Conservation (phyloP, 2,797 vertebrate species). For the Glossophaga mutica region DNA sequence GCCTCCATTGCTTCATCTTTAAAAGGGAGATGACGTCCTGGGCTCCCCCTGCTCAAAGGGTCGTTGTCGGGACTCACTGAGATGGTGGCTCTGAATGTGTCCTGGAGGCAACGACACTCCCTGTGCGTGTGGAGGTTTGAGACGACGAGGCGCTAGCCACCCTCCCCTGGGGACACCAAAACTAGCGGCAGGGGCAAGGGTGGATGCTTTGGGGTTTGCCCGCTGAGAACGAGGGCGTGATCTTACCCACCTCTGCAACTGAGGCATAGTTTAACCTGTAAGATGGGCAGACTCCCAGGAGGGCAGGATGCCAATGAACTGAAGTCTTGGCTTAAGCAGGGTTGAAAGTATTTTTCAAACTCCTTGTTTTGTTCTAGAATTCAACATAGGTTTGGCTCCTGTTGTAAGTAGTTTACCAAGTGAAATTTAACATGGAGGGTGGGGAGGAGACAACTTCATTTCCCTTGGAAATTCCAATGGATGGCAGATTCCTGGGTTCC, state of each 20-base stretch:
- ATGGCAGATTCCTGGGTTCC: neutral
- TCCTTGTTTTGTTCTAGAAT: neutral
- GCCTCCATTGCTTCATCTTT: neutral
- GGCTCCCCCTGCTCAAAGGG: neutral
- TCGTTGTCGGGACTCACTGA: neutral
- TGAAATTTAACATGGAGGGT: neutral
- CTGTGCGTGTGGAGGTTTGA: neutral
- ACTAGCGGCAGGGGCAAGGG: rapidly evolving
- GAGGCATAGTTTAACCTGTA: neutral
- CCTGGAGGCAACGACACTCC: neutral
- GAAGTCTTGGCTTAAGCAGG: neutral
- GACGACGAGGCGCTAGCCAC: rapidly evolving
- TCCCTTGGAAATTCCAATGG: neutral
- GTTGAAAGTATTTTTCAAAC: neutral
- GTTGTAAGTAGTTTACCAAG: neutral
- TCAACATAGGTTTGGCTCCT: neutral
- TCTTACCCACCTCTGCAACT: too few species aligned
- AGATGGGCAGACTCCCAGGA: neutral
- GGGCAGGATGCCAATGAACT: neutral
- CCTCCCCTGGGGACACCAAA: neutral
- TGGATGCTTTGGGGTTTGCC: neutral
- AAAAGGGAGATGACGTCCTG: neutral
- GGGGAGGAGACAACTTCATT: neutral
- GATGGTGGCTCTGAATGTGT: neutral
- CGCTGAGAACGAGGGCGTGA: neutral